Evolutionary conservation across 2,888 invertebrate genomes (phyloP).

Genomic region (Galerucella pusilla): DNA sequence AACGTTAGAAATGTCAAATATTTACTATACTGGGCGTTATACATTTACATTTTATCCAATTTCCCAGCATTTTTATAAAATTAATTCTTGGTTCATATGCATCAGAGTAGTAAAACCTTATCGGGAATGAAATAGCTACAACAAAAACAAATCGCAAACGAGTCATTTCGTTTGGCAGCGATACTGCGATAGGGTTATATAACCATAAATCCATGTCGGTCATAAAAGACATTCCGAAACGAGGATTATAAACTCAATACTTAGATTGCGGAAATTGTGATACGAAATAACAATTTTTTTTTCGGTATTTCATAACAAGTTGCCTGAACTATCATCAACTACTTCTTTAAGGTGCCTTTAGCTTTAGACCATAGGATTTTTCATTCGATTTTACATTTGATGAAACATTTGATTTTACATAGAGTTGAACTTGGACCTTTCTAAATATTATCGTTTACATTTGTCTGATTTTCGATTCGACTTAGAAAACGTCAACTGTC

Average conservation of each 20-base stretch:
- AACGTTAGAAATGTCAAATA: no score
- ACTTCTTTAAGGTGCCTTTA: no score
- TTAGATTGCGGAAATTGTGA: conserved; percentile 13
- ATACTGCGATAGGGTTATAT: conserved; percentile 16
- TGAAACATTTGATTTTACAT: no score
- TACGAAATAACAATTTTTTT: not conserved
- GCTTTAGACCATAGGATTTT: no score
- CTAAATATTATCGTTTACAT: no score
- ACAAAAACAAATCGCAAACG: conserved; percentile 15
- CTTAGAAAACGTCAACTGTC: no score
- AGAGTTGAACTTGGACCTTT: no score
- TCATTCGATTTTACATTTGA: no score
- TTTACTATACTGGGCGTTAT: no score
- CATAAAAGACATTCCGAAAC: conserved; percentile 13
- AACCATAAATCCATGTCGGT: conserved; percentile 14
- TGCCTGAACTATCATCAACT: no score
- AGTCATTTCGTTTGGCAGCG: conserved; percentile 8
- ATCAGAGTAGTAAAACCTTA: conserved; percentile 15
- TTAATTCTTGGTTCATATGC: conserved; percentile 12
- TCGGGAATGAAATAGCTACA: conserved; percentile 21
- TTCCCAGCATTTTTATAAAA: not conserved
- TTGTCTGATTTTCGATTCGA: no score
- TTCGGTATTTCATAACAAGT: not conserved
- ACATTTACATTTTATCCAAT: not conserved
- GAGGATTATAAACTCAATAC: conserved; percentile 19